Base-by-base conservation (phyloP, 2,113 vertebrate genomes). In the Hippocampus guttulatus region DNA sequence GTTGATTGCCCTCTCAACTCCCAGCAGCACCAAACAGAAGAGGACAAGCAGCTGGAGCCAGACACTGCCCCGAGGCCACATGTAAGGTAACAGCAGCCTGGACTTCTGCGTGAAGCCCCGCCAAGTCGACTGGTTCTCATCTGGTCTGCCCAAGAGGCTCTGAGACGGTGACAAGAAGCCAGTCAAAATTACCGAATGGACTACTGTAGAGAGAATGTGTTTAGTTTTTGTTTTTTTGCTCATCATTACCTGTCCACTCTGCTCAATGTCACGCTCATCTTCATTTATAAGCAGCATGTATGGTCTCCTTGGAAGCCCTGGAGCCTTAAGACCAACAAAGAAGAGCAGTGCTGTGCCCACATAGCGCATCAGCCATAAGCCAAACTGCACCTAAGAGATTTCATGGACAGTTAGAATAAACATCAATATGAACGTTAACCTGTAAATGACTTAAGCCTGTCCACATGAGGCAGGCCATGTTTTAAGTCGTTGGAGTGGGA, bases 211-310 rank as follows among this genome's bases (percentile, higher is more conserved):
- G 20, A 40, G 18, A 12, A n/a, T 27, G 64, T 5, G 5, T 47
- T 47, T 18, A 18, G 6, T 40, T 21, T 38, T 40, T 11, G 0
- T 16, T 21, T 1, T 63, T 38, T 64, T 23, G 21, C 40, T 45
- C 27, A 4, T 47, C 27, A 23, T 68, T 79, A 94, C 96, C 93
- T 94, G 94, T 38, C 68, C 83, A 21, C 76, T 89, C 57, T 92
- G 86, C 80, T 97, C 95, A 38, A 95, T 87, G 0, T 98, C 96
- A 1, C 93, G 90, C 71, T 98, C 95, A 0, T 97, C 95, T 70
- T 96, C 95, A 0, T 96, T 95, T 69, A 99, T 86, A 21, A 93
- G 90, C 1, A 98, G 82, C 85, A 94, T 92, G 76, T 98, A 97
- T 3, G 95, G 95, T 76, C 88, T 93, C 61, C 2, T 92, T 0